Evolutionary conservation across 2,113 vertebrate genomes (phyloP).

Genomic region (Pithys albifrons): DNA sequence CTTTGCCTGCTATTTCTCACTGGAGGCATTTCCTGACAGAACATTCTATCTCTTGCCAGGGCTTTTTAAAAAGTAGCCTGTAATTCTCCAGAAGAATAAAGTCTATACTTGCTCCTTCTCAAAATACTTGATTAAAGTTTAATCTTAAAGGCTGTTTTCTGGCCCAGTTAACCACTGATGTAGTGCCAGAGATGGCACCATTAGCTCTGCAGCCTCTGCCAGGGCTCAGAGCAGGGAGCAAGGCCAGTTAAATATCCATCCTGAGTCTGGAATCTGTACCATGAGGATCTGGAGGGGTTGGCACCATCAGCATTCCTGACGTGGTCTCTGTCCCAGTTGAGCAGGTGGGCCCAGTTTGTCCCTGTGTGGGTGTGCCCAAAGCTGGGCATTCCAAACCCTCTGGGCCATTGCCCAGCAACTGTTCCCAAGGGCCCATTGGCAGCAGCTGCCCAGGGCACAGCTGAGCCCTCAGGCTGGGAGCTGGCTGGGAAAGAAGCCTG

Average conservation of each 20-base stretch:
- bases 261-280: background rate
- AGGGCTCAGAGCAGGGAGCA: background rate
- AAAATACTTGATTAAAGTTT: slow-evolving; percentile 40
- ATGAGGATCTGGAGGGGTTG: background rate
- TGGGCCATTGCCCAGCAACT: too few relatives aligned
- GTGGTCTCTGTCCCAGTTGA: too few relatives aligned
- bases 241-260: background rate
- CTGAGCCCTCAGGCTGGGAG: too few relatives aligned
- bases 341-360: too few relatives aligned
- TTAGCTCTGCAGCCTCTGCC: slow-evolving; percentile 6
- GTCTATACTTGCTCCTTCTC: background rate
- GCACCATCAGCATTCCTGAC: background rate
- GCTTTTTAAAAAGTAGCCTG: slow-evolving; percentile 2
- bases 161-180: slow-evolving; percentile 30
- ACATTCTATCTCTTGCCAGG: slow-evolving; percentile 23
- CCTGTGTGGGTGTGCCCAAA: too few relatives aligned
- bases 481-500: too few relatives aligned
- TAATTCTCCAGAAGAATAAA: background rate
- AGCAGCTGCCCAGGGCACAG: too few relatives aligned
- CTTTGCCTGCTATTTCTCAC: slow-evolving; percentile 19
- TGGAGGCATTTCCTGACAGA: slow-evolving; percentile 32
- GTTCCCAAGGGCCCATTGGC: too few relatives aligned
- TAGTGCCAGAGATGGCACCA: slow-evolving; percentile 12
- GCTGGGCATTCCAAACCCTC: too few relatives aligned
- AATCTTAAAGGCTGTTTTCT: slow-evolving; percentile 46